Evolutionary conservation across 2,888 invertebrate genomes (phyloP).

Genomic region (Cryptosula pallasiana): DNA sequence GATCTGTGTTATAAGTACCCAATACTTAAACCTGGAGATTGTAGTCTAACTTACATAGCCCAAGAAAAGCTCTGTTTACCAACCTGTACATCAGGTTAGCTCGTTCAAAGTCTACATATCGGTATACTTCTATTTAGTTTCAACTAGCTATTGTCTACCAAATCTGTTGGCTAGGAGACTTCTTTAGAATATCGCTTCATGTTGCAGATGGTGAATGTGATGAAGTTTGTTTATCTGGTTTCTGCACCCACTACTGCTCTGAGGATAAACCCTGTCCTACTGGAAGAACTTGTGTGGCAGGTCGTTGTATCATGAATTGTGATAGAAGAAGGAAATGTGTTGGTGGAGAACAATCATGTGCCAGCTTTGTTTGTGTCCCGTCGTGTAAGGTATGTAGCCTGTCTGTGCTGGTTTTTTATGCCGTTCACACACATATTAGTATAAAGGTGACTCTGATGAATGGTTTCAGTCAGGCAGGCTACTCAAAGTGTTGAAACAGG

Average conservation of each 20-base stretch:
- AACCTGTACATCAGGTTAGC: background rate
- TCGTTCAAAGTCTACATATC: no score
- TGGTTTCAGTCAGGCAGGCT: no score
- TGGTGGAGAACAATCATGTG: background rate
- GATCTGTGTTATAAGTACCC: slow-evolving; percentile 6
- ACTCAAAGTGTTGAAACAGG: no score
- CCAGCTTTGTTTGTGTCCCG: background rate
- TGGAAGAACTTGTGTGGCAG: background rate
- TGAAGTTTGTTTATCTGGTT: background rate
- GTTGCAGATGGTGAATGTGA: background rate
- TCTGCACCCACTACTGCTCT: background rate
- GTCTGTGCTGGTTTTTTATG: no score
- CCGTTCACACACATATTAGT: no score
- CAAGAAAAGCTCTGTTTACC: background rate
- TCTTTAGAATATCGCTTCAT: no score
- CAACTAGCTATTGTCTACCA: no score
- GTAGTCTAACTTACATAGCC: background rate
- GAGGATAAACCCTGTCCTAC: background rate
- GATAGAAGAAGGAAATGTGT: background rate
- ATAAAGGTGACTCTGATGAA: no score
- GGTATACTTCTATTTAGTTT: no score
- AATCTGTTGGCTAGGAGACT: no score
- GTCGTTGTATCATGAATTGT: background rate
- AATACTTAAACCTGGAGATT: background rate
- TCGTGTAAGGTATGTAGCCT: background rate